phyloP scores from a whole-genome alignment of 1,140 invertebrate species.

The Lordiphosa collinella region DNA sequence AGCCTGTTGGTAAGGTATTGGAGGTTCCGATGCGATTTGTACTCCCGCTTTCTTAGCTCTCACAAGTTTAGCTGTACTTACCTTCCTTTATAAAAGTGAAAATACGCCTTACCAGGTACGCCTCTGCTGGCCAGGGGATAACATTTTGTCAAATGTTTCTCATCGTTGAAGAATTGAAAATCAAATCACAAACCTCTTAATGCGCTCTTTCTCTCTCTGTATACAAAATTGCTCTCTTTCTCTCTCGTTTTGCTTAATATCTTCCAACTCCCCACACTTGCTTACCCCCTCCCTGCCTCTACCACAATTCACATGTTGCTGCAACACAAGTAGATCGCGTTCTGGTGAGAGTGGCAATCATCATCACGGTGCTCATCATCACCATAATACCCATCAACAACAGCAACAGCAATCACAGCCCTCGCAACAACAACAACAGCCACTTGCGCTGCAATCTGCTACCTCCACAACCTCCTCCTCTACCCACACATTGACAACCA shows the following conservation, averaged over 20 bases:
- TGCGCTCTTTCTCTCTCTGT: conserved; percentile 31
- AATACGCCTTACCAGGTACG: no score
- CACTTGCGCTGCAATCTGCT: conserved; percentile 23
- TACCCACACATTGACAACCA: conserved; percentile 8
- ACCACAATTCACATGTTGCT: conserved; percentile 3
- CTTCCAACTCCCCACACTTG: conserved; percentile 28
- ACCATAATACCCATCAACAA: conserved; percentile 33
- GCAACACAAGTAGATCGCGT: conserved; percentile 60
- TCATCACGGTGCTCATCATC: conserved; percentile 38
- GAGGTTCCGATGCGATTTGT: no score
- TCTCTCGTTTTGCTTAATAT: conserved; percentile 62
- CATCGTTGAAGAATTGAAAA: not conserved
- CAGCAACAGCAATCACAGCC: conserved; percentile 36
- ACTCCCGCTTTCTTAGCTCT: no score
- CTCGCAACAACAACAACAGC: conserved; percentile 37
- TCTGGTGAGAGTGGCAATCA: conserved; percentile 71
- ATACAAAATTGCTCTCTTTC: conserved; percentile 18
- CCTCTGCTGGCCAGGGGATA: no score
- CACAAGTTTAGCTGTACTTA: no score
- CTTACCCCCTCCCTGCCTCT: not conserved
- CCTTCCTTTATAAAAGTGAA: no score
- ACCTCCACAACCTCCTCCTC: conserved; percentile 26
- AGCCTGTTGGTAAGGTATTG: no score
- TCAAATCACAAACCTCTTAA: conserved; percentile 31
- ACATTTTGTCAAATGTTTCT: no score